These are phyloP conservation scores for Drosophila atroscutellata DNA, from an alignment of 2,888 invertebrate genomes.

Conservation along the genomic window DNA sequence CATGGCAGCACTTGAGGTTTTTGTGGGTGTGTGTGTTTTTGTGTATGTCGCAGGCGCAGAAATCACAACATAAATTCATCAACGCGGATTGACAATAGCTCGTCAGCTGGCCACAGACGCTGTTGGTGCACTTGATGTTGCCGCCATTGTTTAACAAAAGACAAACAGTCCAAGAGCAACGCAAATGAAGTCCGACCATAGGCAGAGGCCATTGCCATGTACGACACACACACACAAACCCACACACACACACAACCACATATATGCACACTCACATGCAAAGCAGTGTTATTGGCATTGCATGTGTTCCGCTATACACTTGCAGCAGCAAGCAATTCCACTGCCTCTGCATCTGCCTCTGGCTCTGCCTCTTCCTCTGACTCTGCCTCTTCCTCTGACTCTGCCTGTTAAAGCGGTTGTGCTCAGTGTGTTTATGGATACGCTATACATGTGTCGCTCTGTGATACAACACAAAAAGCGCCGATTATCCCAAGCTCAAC, in stretches of 20 bases:
- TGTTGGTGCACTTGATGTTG: background rate
- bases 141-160: constrained; percentile 66
- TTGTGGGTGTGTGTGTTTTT: constrained; percentile 23
- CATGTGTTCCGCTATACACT: constrained; percentile 21
- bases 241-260: background rate
- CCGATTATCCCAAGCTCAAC: background rate
- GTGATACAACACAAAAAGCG: background rate
- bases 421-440: constrained; percentile 6
- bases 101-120: constrained; percentile 36
- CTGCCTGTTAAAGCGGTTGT: background rate
- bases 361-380: too few species aligned
- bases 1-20: constrained; percentile 36
- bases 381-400: too few species aligned
- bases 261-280: background rate
- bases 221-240: constrained; percentile 5
- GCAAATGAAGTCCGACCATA: constrained; percentile 60
- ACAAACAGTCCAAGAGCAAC: constrained; percentile 68
- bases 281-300: constrained; percentile 25
- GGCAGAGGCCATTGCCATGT: constrained; percentile 57
- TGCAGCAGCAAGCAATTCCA: constrained; percentile 8
- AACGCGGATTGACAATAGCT: constrained; percentile 70
- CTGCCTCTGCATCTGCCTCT: too few species aligned
- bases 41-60: constrained; percentile 42
- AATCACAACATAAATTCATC: constrained; percentile 73
- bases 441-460: background rate